Conservation (phyloP, 2,888 invertebrate species). For the Drosophila sordidula region DNA sequence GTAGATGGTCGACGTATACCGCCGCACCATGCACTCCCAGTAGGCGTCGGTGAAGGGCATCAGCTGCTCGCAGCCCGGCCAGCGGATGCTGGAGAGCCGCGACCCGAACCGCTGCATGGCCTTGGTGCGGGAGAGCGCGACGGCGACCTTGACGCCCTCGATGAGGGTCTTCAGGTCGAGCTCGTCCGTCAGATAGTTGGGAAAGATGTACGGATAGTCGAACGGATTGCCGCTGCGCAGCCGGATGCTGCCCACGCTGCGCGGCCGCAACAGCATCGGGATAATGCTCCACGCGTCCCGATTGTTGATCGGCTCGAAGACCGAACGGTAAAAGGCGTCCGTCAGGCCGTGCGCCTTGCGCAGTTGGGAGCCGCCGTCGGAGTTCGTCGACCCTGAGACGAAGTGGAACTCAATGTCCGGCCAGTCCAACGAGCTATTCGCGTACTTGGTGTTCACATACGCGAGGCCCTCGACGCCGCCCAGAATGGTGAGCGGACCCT, state of each 20-base stretch:
- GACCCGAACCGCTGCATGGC: conserved; percentile 92
- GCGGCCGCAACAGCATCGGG: conserved; percentile 93
- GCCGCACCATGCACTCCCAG: conserved; percentile 95
- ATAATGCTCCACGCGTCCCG: conserved; percentile 93
- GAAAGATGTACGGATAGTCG: conserved; percentile 95
- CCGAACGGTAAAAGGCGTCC: conserved; percentile 90
- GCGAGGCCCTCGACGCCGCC: conserved; percentile 96
- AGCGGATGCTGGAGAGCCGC: conserved; percentile 88
- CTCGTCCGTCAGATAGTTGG: conserved; percentile 94
- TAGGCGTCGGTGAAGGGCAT: conserved; percentile 90
- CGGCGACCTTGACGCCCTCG: conserved; percentile 94
- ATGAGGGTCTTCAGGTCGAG: conserved; percentile 92
- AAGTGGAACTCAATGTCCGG: conserved; percentile 97
- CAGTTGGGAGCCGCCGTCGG: conserved; percentile 93
- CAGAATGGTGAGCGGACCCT: conserved; percentile 93
- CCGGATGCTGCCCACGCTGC: conserved; percentile 92
- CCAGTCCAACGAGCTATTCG: conserved; percentile 91
- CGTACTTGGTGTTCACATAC: conserved; percentile 94
- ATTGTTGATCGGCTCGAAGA: conserved; percentile 91
- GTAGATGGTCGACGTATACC: conserved; percentile 93
- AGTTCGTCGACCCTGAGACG: conserved; percentile 93
- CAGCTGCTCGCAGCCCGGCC: conserved; percentile 91
- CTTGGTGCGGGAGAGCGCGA: conserved; percentile 92
- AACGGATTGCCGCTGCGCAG: conserved; percentile 93
- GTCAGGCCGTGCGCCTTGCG: conserved; percentile 92